Conservation (phyloP, 2,113 vertebrate species). For the Symphodus melops region DNA sequence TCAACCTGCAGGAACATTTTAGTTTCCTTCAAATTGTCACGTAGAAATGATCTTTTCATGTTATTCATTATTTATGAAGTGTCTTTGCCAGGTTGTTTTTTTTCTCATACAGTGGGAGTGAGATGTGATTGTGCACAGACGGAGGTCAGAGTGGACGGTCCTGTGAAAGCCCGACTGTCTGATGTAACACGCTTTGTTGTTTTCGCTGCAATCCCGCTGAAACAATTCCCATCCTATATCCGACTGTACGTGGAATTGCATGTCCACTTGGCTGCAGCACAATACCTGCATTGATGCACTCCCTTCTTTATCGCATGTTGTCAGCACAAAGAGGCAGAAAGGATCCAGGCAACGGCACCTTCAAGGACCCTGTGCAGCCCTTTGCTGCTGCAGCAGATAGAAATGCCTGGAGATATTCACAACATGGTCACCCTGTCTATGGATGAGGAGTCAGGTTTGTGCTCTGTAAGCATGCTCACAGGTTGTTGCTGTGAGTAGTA, state of each 20-base stretch:
- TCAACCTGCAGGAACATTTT: too few species aligned
- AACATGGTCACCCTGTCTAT: background rate
- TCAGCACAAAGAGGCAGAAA: background rate
- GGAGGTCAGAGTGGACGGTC: slow-evolving; percentile 7
- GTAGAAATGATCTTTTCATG: too few species aligned
- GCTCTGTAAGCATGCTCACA: background rate
- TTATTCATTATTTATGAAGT: background rate
- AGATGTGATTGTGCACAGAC: background rate
- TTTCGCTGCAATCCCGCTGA: background rate
- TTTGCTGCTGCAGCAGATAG: slow-evolving; percentile 19
- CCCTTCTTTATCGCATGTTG: background rate
- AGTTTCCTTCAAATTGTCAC: too few species aligned
- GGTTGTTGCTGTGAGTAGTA: slow-evolving; percentile 1
- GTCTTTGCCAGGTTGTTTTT: background rate
- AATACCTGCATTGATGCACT: background rate
- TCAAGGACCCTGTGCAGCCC: background rate
- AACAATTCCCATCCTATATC: background rate
- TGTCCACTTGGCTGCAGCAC: slow-evolving; percentile 18
- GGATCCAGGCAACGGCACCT: background rate
- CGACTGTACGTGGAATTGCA: background rate
- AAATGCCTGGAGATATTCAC: background rate
- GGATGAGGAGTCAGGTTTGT: background rate
- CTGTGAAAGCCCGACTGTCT: background rate
- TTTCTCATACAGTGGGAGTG: background rate
- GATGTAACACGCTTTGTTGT: slow-evolving; percentile 13